Evolutionary conservation across 2,113 vertebrate genomes (phyloP).

Genomic region (Rhinolophus sinicus): DNA sequence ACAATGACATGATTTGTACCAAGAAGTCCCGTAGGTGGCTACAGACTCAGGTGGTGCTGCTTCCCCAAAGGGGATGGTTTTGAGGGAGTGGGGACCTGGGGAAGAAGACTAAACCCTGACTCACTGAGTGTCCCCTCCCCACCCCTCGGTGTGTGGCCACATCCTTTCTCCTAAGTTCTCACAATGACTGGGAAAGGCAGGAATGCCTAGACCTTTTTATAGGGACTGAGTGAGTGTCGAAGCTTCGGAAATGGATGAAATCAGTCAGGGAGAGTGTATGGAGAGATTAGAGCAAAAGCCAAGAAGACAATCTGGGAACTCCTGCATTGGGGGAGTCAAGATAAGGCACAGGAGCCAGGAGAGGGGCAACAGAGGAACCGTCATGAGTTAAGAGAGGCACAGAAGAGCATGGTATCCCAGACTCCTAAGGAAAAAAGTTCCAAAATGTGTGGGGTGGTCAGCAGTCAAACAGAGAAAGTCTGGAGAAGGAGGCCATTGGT

Average conservation of each 20-base stretch:
- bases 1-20: background rate
- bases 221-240: background rate
- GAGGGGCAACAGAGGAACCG: background rate
- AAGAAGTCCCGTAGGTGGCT: background rate
- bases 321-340: background rate
- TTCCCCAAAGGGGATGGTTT: constrained; percentile 23
- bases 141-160: background rate
- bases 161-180: background rate
- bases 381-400: background rate
- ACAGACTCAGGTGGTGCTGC: background rate
- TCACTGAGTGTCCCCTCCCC: background rate
- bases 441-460: background rate
- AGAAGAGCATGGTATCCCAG: background rate
- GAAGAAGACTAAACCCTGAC: background rate
- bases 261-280: background rate
- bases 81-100: background rate
- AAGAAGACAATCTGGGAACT: background rate
- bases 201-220: background rate
- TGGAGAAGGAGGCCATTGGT: background rate
- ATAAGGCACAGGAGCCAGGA: background rate
- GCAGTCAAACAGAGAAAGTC: background rate
- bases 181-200: background rate
- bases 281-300: background rate
- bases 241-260: background rate
- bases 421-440: background rate